These are phyloP conservation scores for Plectrocnemia conspersa DNA, from an alignment of 1,140 invertebrate species.

Conservation along the genomic window DNA sequence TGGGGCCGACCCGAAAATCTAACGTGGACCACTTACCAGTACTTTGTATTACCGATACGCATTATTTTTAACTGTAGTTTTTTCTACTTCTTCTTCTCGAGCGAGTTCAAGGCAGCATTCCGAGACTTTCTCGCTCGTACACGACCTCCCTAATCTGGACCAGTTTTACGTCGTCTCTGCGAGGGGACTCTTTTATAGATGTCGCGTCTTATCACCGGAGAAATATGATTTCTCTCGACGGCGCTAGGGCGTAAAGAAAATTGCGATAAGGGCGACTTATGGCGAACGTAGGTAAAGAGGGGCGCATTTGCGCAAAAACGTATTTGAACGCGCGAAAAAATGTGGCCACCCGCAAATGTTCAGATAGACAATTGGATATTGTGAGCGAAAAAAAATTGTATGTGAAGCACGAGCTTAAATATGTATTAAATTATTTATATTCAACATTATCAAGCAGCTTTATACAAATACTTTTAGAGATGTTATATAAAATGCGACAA, in stretches of 20 bases:
- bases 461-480: too few relatives aligned
- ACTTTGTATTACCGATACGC: too few relatives aligned
- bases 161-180: too few relatives aligned
- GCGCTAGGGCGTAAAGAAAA: background rate
- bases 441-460: too few relatives aligned
- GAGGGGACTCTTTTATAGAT: background rate
- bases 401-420: too few relatives aligned
- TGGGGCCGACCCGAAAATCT: slow-evolving; percentile 3
- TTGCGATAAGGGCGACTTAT: too few relatives aligned
- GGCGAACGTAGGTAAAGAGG: too few relatives aligned
- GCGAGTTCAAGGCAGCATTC: background rate
- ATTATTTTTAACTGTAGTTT: too few relatives aligned
- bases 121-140: background rate
- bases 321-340: background rate
- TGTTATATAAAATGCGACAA: too few relatives aligned
- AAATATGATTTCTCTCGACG: slow-evolving; percentile 4
- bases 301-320: background rate
- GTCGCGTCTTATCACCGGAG: background rate
- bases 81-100: background rate
- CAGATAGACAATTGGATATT: background rate
- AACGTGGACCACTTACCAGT: background rate
- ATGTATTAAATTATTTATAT: too few relatives aligned
- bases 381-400: too few relatives aligned
- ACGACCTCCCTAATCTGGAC: too few relatives aligned
- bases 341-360: background rate